Base-by-base conservation (phyloP, 2,888 invertebrate genomes). In the Pseudococcus longispinus region DNA sequence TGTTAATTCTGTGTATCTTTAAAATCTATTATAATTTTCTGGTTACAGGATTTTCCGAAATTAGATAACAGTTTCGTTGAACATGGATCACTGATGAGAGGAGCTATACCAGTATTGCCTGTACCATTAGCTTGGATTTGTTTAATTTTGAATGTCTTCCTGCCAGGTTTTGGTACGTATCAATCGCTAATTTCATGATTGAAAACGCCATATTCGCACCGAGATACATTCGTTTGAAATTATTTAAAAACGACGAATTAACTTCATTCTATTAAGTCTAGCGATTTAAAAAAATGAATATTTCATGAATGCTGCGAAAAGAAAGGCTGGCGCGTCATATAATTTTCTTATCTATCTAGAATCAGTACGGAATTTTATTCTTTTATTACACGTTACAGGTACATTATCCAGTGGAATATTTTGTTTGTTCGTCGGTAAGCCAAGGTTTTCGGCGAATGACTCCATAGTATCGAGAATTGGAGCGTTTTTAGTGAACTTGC, bases 51-150 rank as follows among this genome's bases (percentile, higher is more conserved):
- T 89, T 93, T 94, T 88, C 93, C 94, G 86, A 96, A 96, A 90
- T 91, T 96, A 88, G 96, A 96, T 89, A 92, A 93, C 0, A 93
- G 94, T 32, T 91, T 96, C 88, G 94, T 96, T 23, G 96, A 96
- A 90, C 95, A 95, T 90, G 88, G 88, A 74, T 97, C 97, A 1
- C 93, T 95, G 90, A 97, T 98, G 94, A 95, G 96, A 89, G 96
- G 95, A 32, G 97, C 97, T 44, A 96, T 98, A 89, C 98, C 98
- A 0, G 95, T 97, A 88, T 92, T 98, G 90, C 98, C 98, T 0
- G 92, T 96, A 11, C 94, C 94, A 84, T 92, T 97, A 85, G 98
- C 98, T 9, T 95, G 96, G 93, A 93, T 96, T 90, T 98, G 97
- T 90, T 93, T 97, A 86, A 90, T 97, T 32, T 94, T 96, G 91